Base-by-base conservation (phyloP, 2,797 vertebrate genomes). In the Buphagus erythrorhynchus region DNA sequence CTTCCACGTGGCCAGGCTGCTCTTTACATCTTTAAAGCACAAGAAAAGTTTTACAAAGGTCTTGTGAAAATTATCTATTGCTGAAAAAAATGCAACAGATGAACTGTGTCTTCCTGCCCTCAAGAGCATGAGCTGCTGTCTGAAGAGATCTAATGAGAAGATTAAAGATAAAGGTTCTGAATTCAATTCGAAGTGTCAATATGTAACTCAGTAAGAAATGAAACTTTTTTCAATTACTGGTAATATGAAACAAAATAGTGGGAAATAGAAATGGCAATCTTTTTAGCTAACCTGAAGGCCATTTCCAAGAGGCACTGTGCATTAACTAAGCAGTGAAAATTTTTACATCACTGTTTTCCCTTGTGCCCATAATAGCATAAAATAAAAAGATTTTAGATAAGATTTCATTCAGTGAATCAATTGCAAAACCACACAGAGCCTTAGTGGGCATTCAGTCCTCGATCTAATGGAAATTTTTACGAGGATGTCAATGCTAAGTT, bases 361-460 rank as follows among this genome's bases (percentile, higher is more conserved):
- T 92, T 66, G 96, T 93, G 96, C 96, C 96, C 91, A 94, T 98
- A 98, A 98, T 97, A 96, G 97, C 98, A 97, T 98, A 97, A 98
- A 98, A 98, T 98, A 98, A 98, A 98, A 98, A 98, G 98, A 98
- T 98, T 98, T 98, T 97, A 98, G 98, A 97, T 98, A 98, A 98
- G 98, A 98, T 98, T 98, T 98, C 98, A 96, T 98, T 98, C 97
- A 80, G 96, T 83, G 97, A 98, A 98, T 98, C 98, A 98, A 98
- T 98, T 97, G 97, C 90, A 95, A 97, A 97, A 97, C 98, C 98
- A 95, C 97, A 96, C 90, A 87, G 92, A 97, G 97, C 96, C 96
- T 98, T 97, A 68, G 67, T 19, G 97, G 97, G 96, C 97, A 97
- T 97, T 96, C 97, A 96, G 96, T 83, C 94, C 97, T 98, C 90